phyloP scores from a whole-genome alignment of 2,888 invertebrate species.

The Hirtodrosophila histrioides region DNA sequence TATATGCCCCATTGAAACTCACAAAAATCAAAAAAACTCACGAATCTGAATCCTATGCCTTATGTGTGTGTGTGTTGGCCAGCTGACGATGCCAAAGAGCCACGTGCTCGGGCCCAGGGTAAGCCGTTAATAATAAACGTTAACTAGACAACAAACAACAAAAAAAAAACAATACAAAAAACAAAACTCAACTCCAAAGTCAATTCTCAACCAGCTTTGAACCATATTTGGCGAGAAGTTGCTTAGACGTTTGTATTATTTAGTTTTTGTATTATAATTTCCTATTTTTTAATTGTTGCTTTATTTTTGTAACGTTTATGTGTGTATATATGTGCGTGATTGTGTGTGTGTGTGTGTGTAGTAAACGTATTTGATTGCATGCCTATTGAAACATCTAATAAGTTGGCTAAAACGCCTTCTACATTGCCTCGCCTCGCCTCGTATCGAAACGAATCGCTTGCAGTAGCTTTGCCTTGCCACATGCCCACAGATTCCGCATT shows the following conservation, averaged over 20 bases:
- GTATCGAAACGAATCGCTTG: conserved; percentile 4
- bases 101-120: conserved; percentile 75
- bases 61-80: conserved; percentile 24
- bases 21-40: background rate
- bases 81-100: conserved; percentile 79
- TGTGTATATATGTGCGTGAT: conserved; percentile 15
- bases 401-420: conserved; percentile 7
- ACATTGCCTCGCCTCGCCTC: conserved; percentile 7
- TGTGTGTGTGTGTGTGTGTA: conserved; percentile 16
- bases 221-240: conserved; percentile 30
- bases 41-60: conserved; percentile 12
- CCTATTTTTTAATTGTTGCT: conserved; percentile 11
- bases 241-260: conserved; percentile 24
- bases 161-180: conserved; percentile 1
- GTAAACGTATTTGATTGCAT: conserved; percentile 43
- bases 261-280: conserved; percentile 14
- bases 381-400: conserved; percentile 21
- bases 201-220: conserved; percentile 5
- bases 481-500: conserved; percentile 3
- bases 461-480: conserved; percentile 3
- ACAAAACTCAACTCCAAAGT: conserved; percentile 14
- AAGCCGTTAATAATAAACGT: conserved; percentile 57
- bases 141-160: conserved; percentile 1
- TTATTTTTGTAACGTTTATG: too few relatives aligned
- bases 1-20: conserved; percentile 4